A percentile compares a stretch with the other conserved stretches of the same genome.
phyloP scores from a whole-genome alignment of 2,797 vertebrate species.

The Sternotherus odoratus region DNA sequence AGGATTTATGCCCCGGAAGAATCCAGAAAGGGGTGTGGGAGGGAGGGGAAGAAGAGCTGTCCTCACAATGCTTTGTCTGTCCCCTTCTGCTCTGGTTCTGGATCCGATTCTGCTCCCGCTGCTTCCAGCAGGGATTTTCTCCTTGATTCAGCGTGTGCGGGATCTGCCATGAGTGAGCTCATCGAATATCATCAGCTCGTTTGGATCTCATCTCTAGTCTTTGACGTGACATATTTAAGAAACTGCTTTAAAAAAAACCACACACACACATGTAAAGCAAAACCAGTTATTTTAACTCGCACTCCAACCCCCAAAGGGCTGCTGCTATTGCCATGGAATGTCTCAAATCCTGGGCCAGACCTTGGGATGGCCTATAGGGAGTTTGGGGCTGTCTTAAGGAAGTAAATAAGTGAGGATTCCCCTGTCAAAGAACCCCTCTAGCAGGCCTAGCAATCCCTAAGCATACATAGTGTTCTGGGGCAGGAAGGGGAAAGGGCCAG shows the following conservation, averaged over 20 bases:
- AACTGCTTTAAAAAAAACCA: too few species aligned
- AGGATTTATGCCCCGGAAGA: background rate
- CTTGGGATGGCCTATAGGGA: background rate
- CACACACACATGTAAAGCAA: accelerated
- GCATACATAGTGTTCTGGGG: accelerated
- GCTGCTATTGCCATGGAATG: background rate
- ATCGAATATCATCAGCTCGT: background rate
- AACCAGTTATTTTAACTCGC: background rate
- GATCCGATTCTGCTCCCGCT: background rate
- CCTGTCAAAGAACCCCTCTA: background rate
- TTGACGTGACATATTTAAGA: background rate
- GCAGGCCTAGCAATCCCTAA: background rate
- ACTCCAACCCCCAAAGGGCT: background rate
- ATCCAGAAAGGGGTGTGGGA: background rate
- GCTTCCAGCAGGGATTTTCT: background rate
- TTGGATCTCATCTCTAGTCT: background rate
- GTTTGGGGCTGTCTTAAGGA: accelerated
- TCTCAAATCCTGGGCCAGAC: background rate
- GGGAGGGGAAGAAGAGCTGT: background rate
- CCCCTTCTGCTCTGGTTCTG: background rate
- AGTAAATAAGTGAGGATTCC: background rate
- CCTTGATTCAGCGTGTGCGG: background rate
- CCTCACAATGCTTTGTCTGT: accelerated
- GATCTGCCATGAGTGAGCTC: background rate
- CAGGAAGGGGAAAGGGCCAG: accelerated